These are phyloP conservation scores for Australoheros facetus DNA, from an alignment of 2,797 vertebrate genomes.

Conservation along the genomic window DNA sequence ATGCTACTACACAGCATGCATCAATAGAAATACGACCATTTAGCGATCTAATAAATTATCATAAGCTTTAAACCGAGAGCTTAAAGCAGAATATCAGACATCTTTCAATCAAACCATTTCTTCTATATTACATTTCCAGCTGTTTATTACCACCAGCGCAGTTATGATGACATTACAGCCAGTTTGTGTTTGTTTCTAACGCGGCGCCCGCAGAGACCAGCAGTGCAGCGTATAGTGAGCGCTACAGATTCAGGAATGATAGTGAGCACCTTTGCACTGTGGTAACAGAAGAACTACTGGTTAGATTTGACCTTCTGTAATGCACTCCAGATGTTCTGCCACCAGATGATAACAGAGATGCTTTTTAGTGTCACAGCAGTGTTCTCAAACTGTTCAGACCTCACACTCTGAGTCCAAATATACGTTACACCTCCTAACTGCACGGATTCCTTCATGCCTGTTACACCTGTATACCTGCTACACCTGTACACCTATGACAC, in stretches of 20 bases:
- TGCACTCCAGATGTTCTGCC: neutral
- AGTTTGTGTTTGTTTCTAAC: too few species aligned
- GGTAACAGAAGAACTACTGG: too few species aligned
- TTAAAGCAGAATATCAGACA: neutral
- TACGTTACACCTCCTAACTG: neutral
- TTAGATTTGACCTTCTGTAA: neutral
- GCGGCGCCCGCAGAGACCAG: rapidly evolving
- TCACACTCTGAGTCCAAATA: neutral
- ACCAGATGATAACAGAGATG: neutral
- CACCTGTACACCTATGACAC: too few species aligned
- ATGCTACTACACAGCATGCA: neutral
- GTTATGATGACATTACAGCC: neutral
- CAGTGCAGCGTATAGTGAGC: rapidly evolving
- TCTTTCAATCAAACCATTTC: neutral
- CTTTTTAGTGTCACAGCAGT: neutral
- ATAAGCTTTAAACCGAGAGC: neutral
- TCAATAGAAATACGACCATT: neutral
- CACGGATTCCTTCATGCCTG: neutral
- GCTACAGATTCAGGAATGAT: neutral
- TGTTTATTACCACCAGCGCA: neutral
- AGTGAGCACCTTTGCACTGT: neutral
- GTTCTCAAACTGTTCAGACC: neutral
- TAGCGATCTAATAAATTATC: neutral
- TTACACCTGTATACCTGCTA: too few species aligned
- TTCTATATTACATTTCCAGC: neutral